A percentile compares a stretch with the other conserved stretches of the same genome.
phyloP scores from a whole-genome alignment of 2,888 invertebrate genomes.

The Cheilosia vernalis region DNA sequence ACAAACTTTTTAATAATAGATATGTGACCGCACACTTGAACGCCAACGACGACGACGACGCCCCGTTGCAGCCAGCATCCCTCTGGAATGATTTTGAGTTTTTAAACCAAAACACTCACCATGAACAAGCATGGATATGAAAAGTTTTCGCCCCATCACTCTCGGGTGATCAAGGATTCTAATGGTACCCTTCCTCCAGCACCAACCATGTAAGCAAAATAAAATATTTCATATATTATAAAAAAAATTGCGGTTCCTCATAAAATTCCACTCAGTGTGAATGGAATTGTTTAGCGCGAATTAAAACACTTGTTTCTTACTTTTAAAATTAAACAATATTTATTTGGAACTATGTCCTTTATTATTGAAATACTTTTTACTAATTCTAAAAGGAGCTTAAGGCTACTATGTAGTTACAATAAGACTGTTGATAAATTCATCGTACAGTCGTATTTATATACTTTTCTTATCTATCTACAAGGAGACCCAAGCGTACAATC shows the following conservation, averaged over 20 bases:
- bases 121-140: constrained; percentile 16
- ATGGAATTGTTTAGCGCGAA: constrained; percentile 30
- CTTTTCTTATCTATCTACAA: too few relatives aligned
- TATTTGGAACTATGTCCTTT: too few relatives aligned
- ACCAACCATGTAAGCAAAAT: constrained; percentile 21
- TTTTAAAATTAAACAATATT: too few relatives aligned
- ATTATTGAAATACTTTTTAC: too few relatives aligned
- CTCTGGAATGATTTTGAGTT: constrained; percentile 10
- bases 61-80: background rate
- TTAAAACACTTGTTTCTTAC: too few relatives aligned
- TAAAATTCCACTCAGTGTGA: constrained; percentile 23
- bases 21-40: constrained; percentile 43
- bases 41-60: background rate
- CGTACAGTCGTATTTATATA: too few relatives aligned
- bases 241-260: constrained; percentile 4
- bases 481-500: too few relatives aligned
- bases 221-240: constrained; percentile 32
- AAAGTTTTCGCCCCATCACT: constrained; percentile 47
- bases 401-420: too few relatives aligned
- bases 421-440: too few relatives aligned
- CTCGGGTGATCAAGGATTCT: constrained; percentile 40
- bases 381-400: too few relatives aligned
- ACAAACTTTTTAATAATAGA: constrained; percentile 56
- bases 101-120: constrained; percentile 20
- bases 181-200: background rate